phyloP scores from a whole-genome alignment of 2,113 vertebrate species.

The Entelurus aequoreus region DNA sequence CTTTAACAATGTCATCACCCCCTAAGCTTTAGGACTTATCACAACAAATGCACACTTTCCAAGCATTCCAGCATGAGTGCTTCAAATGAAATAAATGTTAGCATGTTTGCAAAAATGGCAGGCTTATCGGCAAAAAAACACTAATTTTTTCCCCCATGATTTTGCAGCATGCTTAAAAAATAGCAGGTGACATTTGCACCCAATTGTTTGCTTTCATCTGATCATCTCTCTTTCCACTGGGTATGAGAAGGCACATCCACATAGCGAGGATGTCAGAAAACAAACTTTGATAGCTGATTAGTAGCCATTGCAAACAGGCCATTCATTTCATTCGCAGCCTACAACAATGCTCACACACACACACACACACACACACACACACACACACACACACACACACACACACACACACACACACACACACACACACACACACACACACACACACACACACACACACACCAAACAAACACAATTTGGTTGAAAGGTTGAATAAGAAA shows the following conservation, averaged over 20 bases:
- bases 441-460: neutral
- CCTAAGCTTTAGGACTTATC: slow-evolving; percentile 11
- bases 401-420: slow-evolving; percentile 4
- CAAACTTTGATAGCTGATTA: slow-evolving; percentile 25
- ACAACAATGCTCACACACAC: slow-evolving; percentile 1
- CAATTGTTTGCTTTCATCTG: slow-evolving; percentile 7
- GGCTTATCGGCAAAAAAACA: neutral
- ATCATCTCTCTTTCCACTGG: slow-evolving; percentile 5
- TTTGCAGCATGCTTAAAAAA: slow-evolving; percentile 10
- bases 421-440: slow-evolving; percentile 2
- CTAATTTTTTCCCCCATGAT: neutral
- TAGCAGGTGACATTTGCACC: neutral
- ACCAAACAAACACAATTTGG: slow-evolving; percentile 24
- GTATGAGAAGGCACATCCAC: neutral
- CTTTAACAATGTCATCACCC: neutral
- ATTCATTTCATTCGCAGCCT: slow-evolving; percentile 44
- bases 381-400: slow-evolving; percentile 15
- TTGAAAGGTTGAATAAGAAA: slow-evolving; percentile 65
- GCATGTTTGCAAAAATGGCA: slow-evolving; percentile 25
- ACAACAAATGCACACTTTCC: slow-evolving; percentile 9
- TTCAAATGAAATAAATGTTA: slow-evolving; percentile 36
- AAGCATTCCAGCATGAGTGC: slow-evolving; percentile 17
- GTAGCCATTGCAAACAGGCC: slow-evolving; percentile 37
- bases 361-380: slow-evolving; percentile 6
- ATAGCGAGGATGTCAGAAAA: slow-evolving; percentile 3